phyloP scores from a whole-genome alignment of 2,888 invertebrate species.

The Sclerodermus sp. region DNA sequence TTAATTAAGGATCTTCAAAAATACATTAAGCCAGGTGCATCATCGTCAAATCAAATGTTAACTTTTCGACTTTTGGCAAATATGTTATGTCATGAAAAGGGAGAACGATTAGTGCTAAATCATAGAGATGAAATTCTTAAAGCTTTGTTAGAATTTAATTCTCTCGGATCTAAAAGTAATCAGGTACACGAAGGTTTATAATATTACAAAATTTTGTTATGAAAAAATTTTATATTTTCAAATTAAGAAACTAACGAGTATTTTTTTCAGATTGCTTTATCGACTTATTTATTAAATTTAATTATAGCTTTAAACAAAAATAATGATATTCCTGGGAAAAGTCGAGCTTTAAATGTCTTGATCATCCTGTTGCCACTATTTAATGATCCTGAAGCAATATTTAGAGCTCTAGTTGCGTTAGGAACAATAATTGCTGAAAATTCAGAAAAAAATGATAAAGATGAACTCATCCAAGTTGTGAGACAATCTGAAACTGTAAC shows the following conservation, averaged over 20 bases:
- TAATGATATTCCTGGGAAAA: slow-evolving; percentile 59
- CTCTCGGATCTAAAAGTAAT: slow-evolving; percentile 64
- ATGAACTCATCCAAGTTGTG: slow-evolving; percentile 37
- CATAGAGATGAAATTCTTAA: slow-evolving; percentile 64
- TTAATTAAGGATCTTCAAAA: slow-evolving; percentile 54
- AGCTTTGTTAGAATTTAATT: slow-evolving; percentile 60
- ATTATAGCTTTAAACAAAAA: slow-evolving; percentile 66
- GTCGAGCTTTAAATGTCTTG: slow-evolving; percentile 61
- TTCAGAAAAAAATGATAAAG: slow-evolving; percentile 45
- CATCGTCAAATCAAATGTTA: slow-evolving; percentile 76
- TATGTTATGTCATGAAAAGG: slow-evolving; percentile 72
- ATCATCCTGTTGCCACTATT: slow-evolving; percentile 62
- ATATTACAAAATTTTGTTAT: background rate
- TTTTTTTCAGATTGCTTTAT: slow-evolving; percentile 70
- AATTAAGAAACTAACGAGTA: slow-evolving; percentile 9
- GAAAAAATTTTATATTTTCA: background rate
- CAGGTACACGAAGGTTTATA: slow-evolving; percentile 61
- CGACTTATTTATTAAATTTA: slow-evolving; percentile 74
- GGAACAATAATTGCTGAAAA: slow-evolving; percentile 70
- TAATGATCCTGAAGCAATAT: slow-evolving; percentile 74
- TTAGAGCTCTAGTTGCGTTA: slow-evolving; percentile 74
- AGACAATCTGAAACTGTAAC: slow-evolving; percentile 40
- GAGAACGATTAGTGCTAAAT: slow-evolving; percentile 66
- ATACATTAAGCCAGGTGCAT: slow-evolving; percentile 54
- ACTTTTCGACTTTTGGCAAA: slow-evolving; percentile 79